These are phyloP conservation scores for Mesoligia furuncula DNA, from an alignment of 2,888 invertebrate species.

Conservation along the genomic window DNA sequence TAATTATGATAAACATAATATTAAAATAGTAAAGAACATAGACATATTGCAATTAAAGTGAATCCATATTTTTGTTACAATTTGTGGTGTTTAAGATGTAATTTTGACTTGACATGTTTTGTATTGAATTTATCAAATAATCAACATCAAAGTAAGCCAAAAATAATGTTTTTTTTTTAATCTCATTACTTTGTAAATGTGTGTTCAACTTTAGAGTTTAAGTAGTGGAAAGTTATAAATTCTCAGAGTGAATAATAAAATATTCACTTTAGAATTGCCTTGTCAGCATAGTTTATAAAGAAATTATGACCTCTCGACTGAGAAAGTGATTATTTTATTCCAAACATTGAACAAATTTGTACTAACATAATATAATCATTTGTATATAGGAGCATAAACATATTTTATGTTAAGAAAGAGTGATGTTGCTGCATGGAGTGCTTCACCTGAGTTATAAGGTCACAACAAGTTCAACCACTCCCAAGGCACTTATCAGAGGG, in stretches of 20 bases:
- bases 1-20: constrained; percentile 49
- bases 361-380: constrained; percentile 71
- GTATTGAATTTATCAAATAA: constrained; percentile 70
- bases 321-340: constrained; percentile 85
- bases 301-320: constrained; percentile 77
- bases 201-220: constrained; percentile 87
- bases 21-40: constrained; percentile 49
- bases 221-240: constrained; percentile 81
- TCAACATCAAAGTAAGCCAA: constrained; percentile 85
- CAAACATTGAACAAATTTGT: constrained; percentile 86
- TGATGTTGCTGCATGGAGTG: constrained; percentile 70
- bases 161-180: constrained; percentile 80
- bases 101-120: constrained; percentile 71
- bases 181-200: constrained; percentile 82
- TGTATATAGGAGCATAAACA: constrained; percentile 72
- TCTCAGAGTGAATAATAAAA: constrained; percentile 73
- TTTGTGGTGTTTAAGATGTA: constrained; percentile 71
- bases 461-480: constrained; percentile 59
- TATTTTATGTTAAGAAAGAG: constrained; percentile 69
- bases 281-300: constrained; percentile 76
- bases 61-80: constrained; percentile 71
- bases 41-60: constrained; percentile 62
- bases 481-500: constrained; percentile 39
- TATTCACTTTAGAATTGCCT: constrained; percentile 76
- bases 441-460: constrained; percentile 66